Percentiles rank a stretch among this genome's conserved stretches.
Evolutionary conservation across 2,113 vertebrate genomes (phyloP).

Genomic region (Nycticryphes semicollaris): DNA sequence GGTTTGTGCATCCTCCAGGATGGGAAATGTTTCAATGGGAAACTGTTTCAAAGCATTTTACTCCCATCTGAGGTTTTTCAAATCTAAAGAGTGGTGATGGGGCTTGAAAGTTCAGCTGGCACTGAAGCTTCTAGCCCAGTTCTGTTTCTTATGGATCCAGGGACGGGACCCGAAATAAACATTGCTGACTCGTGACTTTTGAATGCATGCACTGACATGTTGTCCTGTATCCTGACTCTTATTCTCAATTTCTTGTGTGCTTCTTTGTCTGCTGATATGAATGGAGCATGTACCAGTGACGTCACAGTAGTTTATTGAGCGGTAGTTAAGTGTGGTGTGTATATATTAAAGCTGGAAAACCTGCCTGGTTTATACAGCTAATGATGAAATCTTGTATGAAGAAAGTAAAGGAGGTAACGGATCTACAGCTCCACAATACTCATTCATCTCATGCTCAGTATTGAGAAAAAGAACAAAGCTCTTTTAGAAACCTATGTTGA

Average conservation of each 20-base stretch:
- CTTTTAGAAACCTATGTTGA: background rate
- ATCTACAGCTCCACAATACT: background rate
- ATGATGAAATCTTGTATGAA: conserved; percentile 2
- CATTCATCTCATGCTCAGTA: background rate
- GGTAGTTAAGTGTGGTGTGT: background rate
- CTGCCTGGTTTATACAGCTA: background rate
- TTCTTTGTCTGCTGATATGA: background rate
- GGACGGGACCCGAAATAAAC: rapidly evolving
- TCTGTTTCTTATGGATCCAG: background rate
- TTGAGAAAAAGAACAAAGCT: background rate
- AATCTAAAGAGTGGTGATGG: background rate
- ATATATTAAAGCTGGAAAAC: background rate
- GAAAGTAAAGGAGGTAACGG: background rate
- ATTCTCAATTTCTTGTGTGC: background rate
- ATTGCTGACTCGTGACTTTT: background rate
- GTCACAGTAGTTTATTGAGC: background rate
- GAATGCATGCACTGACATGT: background rate
- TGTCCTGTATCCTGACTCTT: background rate
- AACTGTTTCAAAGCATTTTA: background rate
- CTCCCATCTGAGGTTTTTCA: background rate
- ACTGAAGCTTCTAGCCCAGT: background rate
- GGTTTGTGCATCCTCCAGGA: background rate
- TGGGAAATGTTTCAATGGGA: background rate
- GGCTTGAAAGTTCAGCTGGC: background rate
- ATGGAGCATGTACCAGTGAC: background rate